Conservation (phyloP, 2,797 vertebrate genomes). For the Coranthus polyacanthus region DNA sequence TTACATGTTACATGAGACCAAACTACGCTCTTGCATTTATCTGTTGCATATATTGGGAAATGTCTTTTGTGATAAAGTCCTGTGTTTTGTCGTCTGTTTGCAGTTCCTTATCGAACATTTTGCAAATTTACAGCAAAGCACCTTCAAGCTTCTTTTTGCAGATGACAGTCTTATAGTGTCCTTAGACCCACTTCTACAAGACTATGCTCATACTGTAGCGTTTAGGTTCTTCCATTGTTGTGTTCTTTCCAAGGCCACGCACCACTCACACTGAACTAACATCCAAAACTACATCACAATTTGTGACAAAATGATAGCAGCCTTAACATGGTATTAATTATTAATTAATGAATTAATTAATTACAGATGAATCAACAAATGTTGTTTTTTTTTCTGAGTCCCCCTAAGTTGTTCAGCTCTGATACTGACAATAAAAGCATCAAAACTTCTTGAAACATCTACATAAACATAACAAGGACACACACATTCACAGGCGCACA, state of each 20-base stretch:
- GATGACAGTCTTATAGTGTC: not conserved
- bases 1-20: no score
- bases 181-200: not conserved
- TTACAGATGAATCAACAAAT: slow-evolving; percentile 40
- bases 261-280: not conserved
- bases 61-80: no score
- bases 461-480: slow-evolving; percentile 52
- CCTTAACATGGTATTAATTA: not conserved
- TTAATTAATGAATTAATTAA: no score
- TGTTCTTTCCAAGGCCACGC: slow-evolving; percentile 6
- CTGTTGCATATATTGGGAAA: no score
- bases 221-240: slow-evolving; percentile 2
- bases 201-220: not conserved
- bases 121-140: not conserved
- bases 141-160: not conserved
- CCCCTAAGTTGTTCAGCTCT: slow-evolving; percentile 2
- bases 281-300: no score
- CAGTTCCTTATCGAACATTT: not conserved
- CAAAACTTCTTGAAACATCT: slow-evolving; percentile 57
- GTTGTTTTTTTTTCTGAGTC: slow-evolving; percentile 1
- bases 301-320: not conserved
- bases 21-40: no score
- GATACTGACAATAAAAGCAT: slow-evolving; percentile 29
- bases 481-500: not conserved
- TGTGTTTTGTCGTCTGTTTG: no score